Conservation (phyloP, 2,113 vertebrate species). For the Carassius gibelio region DNA sequence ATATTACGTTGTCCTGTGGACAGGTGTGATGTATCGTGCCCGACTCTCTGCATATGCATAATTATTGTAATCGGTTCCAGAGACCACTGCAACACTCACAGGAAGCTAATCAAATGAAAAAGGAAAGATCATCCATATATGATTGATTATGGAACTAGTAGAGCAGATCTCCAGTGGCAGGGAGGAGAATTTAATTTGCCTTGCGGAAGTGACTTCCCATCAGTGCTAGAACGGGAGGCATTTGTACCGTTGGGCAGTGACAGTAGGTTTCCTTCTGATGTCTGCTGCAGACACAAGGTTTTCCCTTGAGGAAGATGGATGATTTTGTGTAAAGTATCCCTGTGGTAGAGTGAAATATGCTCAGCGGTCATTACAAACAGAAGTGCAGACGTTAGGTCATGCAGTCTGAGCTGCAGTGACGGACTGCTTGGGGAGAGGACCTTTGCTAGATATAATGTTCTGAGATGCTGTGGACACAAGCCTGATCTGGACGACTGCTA, state of each 20-base stretch:
- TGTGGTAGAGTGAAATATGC: slow-evolving; percentile 43
- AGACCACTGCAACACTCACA: slow-evolving; percentile 45
- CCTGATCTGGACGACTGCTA: not conserved
- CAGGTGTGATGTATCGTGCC: slow-evolving; percentile 57
- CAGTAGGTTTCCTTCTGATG: slow-evolving; percentile 52
- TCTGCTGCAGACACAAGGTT: slow-evolving; percentile 40
- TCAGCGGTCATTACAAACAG: slow-evolving; percentile 32
- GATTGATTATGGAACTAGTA: slow-evolving; percentile 49
- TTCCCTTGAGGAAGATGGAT: slow-evolving; percentile 50
- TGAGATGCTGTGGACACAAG: not conserved
- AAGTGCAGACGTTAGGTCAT: slow-evolving; percentile 49
- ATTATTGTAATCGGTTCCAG: slow-evolving; percentile 57
- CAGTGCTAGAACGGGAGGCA: slow-evolving; percentile 33
- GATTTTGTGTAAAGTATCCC: slow-evolving; percentile 46
- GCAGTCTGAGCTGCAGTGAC: slow-evolving; percentile 20
- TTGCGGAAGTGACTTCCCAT: slow-evolving; percentile 6
- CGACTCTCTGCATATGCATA: slow-evolving; percentile 49
- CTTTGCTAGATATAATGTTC: not conserved
- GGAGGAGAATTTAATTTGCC: slow-evolving; percentile 28
- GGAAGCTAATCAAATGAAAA: slow-evolving; percentile 58
- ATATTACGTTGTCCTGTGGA: slow-evolving; percentile 7
- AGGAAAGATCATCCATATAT: slow-evolving; percentile 52
- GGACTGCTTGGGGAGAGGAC: slow-evolving; percentile 7
- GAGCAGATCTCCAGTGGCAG: slow-evolving; percentile 20
- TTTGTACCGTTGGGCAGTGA: slow-evolving; percentile 50